Base-by-base conservation (phyloP, 2,888 invertebrate species). In the Hoplodrina ambigua region DNA sequence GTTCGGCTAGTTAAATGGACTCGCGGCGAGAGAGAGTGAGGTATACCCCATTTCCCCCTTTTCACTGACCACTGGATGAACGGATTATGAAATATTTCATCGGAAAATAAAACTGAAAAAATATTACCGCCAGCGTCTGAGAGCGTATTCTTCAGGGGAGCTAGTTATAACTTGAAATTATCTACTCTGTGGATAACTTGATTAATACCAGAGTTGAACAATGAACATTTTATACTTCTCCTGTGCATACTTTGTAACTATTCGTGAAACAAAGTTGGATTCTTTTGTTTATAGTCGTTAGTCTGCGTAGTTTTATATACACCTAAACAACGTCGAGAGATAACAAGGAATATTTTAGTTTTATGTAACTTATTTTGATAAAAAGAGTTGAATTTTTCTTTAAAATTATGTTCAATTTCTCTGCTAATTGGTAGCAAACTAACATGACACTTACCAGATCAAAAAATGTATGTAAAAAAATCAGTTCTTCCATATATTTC, bases 41-140 rank as follows among this genome's bases (percentile, higher is more conserved):
- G 78, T 78, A 81, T 76, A 82, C 86, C 85, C 81, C 71, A 49
- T 50, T 49, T 52, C 78, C 82, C 84, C 75, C 86, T 75, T 78
- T 85, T 80, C 72, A 83, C 83, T 83, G 93, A 93, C 94, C 94
- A 92, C 88, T 91, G 90, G 91, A 91, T 91, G 91, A 92, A 90
- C 89, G 93, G 92, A 93, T 93, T 92, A 93, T 91, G 91, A 91
- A 94, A 94, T 93, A 93, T 92, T 93, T 92, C 90, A 91, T 91
- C 85, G 87, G 86, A 87, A 91, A 91, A 91, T 89, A 89, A 87
- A 86, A 84, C 83, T 86, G 77, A 87, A 88, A 90, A 88, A 88
- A 85, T 84, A 85, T 78, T 81, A 86, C 73, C 69, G 69, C 61
- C 60, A 75, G 69, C 77, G 80, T 82, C 81, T 80, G 81, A 79